Percentiles rank a stretch among this genome's conserved stretches.
These are phyloP conservation scores for Gopherus evgoodei DNA, from an alignment of 2,113 vertebrate species.

Conservation along the genomic window DNA sequence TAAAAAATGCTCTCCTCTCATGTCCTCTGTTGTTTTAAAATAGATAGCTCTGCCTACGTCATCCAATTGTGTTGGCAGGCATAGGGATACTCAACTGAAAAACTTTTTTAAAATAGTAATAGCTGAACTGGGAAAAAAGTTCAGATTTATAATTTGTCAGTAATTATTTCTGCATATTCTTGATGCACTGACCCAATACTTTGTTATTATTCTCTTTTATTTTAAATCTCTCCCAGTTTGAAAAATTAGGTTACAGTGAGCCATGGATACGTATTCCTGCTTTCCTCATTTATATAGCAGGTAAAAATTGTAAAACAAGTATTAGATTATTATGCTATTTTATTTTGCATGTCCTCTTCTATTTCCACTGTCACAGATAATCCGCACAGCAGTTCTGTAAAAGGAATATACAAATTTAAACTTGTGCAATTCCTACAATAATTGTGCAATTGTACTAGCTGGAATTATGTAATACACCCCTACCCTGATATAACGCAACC, in stretches of 20 bases:
- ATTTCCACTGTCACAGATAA: neutral
- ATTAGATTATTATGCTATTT: neutral
- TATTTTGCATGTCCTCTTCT: neutral
- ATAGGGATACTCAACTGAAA: neutral
- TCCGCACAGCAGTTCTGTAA: neutral
- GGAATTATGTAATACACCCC: neutral
- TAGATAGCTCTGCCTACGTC: neutral
- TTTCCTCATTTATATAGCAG: conserved; percentile 86
- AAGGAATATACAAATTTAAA: neutral
- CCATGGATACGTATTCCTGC: conserved; percentile 88
- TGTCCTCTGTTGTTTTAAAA: neutral
- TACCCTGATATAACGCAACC: no score
- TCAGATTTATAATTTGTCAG: neutral
- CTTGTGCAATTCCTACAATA: neutral
- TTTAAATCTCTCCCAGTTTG: conserved; percentile 82
- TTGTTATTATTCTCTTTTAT: neutral
- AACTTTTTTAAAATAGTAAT: neutral
- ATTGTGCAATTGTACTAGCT: neutral
- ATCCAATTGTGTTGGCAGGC: neutral
- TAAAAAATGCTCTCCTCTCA: neutral
- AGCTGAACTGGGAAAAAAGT: neutral
- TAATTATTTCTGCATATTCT: neutral
- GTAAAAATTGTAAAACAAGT: conserved; percentile 70
- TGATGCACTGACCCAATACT: neutral
- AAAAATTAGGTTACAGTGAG: conserved; percentile 88